phyloP scores from a whole-genome alignment of 2,797 vertebrate species.

The Pseudomugil gertrudae region DNA sequence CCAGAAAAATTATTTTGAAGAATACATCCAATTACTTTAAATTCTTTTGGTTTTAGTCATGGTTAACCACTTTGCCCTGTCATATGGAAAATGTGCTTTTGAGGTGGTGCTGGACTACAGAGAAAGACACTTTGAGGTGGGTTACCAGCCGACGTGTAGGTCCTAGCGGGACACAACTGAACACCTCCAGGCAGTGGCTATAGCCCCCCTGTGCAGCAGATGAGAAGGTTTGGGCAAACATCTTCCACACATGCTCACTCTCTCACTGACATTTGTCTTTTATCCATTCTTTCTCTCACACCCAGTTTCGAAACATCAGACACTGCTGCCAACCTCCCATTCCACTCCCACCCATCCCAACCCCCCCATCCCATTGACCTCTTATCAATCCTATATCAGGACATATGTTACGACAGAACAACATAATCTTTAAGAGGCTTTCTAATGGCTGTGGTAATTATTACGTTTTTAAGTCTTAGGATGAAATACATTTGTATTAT shows the following conservation, averaged over 20 bases:
- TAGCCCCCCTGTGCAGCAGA: slow-evolving; percentile 90
- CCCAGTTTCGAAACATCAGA: slow-evolving; percentile 56
- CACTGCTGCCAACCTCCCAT: slow-evolving; percentile 50
- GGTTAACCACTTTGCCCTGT: slow-evolving; percentile 44
- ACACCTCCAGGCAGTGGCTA: slow-evolving; percentile 91
- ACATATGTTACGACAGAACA: slow-evolving; percentile 48
- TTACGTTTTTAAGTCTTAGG: no score
- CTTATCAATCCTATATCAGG: slow-evolving; percentile 58
- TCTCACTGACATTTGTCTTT: slow-evolving; percentile 72
- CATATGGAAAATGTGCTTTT: slow-evolving; percentile 62
- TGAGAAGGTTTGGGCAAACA: slow-evolving; percentile 91
- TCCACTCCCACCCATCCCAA: slow-evolving; percentile 39
- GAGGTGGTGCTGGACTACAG: slow-evolving; percentile 84
- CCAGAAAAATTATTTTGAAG: not conserved
- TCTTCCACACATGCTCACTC: slow-evolving; percentile 81
- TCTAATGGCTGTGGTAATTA: slow-evolving; percentile 55
- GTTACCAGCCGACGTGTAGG: slow-evolving; percentile 89
- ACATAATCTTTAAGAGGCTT: slow-evolving; percentile 46
- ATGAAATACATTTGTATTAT: not conserved
- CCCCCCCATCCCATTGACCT: slow-evolving; percentile 72
- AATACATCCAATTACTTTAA: slow-evolving; percentile 8
- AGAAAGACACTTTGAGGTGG: slow-evolving; percentile 87
- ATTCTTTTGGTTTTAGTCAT: slow-evolving; percentile 26
- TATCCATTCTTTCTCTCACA: slow-evolving; percentile 54
- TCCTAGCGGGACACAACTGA: slow-evolving; percentile 88